phyloP scores from a whole-genome alignment of 2,888 invertebrate genomes.

The Bellardia pandia region DNA sequence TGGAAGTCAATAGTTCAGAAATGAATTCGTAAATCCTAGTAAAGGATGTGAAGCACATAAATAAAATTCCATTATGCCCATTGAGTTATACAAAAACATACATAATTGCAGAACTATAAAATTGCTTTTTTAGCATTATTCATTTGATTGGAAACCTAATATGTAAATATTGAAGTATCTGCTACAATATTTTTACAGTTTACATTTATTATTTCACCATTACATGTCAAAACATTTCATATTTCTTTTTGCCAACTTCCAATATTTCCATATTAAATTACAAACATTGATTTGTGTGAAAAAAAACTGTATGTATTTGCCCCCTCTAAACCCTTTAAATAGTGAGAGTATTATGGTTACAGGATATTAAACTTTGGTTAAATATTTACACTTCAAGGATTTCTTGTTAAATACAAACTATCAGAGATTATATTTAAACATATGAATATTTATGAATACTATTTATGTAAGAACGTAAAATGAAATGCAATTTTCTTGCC shows the following conservation, averaged over 20 bases:
- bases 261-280: conserved; percentile 37
- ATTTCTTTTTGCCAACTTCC: not conserved
- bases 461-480: not conserved
- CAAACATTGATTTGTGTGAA: conserved; percentile 23
- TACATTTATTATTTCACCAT: not conserved
- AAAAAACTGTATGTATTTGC: not conserved
- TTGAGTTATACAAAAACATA: too few species aligned
- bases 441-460: not conserved
- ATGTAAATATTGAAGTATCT: too few species aligned
- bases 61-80: too few species aligned
- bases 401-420: conserved; percentile 60
- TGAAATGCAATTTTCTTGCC: conserved; percentile 36
- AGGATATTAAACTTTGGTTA: conserved; percentile 69
- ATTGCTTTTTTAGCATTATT: too few species aligned
- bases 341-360: conserved; percentile 44
- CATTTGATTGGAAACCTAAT: too few species aligned
- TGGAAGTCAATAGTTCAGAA: too few species aligned
- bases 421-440: conserved; percentile 41
- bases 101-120: too few species aligned
- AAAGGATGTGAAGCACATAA: too few species aligned
- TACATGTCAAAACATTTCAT: not conserved
- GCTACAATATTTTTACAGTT: not conserved
- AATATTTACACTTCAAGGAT: conserved; percentile 70
- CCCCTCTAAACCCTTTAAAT: not conserved
- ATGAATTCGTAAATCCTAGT: too few species aligned